Conservation (phyloP, 2,888 invertebrate species). For the Drosophila prolongata region DNA sequence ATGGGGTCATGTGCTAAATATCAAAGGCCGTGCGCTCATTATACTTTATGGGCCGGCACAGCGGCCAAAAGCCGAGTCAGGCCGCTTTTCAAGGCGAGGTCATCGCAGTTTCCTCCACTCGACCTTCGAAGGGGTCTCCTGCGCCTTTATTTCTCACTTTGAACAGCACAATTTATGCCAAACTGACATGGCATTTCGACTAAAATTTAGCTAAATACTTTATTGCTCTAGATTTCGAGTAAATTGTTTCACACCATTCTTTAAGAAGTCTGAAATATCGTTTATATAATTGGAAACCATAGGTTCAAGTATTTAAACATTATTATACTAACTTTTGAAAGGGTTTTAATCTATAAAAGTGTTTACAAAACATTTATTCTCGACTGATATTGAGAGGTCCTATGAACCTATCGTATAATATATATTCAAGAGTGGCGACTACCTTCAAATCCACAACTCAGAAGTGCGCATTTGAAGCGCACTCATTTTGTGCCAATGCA, state of each 20-base stretch:
- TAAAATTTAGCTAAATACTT: conserved; percentile 10
- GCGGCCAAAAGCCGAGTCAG: conserved; percentile 34
- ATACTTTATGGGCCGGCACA: conserved; percentile 69
- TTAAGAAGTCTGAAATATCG: neutral
- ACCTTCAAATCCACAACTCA: neutral
- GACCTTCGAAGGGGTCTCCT: conserved; percentile 51
- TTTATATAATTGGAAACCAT: neutral
- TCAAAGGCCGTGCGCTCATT: conserved; percentile 74
- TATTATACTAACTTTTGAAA: too few relatives aligned
- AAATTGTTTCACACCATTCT: neutral
- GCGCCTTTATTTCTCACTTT: conserved; percentile 35
- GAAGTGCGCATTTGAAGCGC: neutral
- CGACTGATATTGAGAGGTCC: neutral
- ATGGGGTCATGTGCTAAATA: conserved; percentile 61
- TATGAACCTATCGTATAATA: neutral
- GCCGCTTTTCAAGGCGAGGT: conserved; percentile 67
- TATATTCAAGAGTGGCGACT: neutral
- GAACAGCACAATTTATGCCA: conserved; percentile 47
- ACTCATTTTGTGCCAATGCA: conserved; percentile 49
- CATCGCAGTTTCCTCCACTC: conserved; percentile 37
- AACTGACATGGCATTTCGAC: conserved; percentile 38
- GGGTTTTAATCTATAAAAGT: too few relatives aligned
- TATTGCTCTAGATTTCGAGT: neutral
- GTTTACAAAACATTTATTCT: too few relatives aligned
- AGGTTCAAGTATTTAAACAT: too few relatives aligned